phyloP scores from a whole-genome alignment of 1,140 invertebrate species.

The Neelides sp. region DNA sequence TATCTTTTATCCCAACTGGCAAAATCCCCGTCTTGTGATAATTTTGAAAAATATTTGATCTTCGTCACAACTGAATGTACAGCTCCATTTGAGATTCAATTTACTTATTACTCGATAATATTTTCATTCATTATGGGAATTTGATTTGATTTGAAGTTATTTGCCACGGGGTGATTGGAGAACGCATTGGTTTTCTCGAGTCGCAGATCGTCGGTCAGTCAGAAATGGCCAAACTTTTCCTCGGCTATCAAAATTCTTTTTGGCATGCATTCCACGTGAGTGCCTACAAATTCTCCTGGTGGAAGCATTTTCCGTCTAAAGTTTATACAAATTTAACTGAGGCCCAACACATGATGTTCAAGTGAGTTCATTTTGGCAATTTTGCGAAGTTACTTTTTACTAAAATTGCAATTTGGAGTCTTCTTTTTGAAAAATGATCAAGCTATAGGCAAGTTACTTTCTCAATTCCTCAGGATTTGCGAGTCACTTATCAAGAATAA shows the following conservation, averaged over 20 bases:
- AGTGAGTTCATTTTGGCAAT: constrained; percentile 40
- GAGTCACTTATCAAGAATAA: no score
- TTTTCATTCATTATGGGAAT: not conserved
- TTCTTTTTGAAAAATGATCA: no score
- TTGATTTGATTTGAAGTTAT: not conserved
- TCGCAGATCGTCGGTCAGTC: constrained; percentile 39
- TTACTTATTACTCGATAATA: no score
- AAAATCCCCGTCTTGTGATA: no score
- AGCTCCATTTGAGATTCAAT: no score
- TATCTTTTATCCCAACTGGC: no score
- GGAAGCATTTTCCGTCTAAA: constrained; percentile 63
- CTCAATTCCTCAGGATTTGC: no score
- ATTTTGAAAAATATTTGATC: no score
- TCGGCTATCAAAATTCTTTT: constrained; percentile 32
- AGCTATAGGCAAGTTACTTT: no score
- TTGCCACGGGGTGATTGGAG: constrained; percentile 50
- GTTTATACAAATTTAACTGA: constrained; percentile 56
- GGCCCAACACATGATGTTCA: constrained; percentile 67
- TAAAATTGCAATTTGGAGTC: no score
- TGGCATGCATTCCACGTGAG: constrained; percentile 35
- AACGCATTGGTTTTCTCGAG: constrained; percentile 63
- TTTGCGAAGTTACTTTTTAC: no score
- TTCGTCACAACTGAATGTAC: no score
- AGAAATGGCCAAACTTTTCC: constrained; percentile 32
- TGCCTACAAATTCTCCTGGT: constrained; percentile 62